phyloP scores from a whole-genome alignment of 2,797 vertebrate genomes.

The Pelobates cultripes region DNA sequence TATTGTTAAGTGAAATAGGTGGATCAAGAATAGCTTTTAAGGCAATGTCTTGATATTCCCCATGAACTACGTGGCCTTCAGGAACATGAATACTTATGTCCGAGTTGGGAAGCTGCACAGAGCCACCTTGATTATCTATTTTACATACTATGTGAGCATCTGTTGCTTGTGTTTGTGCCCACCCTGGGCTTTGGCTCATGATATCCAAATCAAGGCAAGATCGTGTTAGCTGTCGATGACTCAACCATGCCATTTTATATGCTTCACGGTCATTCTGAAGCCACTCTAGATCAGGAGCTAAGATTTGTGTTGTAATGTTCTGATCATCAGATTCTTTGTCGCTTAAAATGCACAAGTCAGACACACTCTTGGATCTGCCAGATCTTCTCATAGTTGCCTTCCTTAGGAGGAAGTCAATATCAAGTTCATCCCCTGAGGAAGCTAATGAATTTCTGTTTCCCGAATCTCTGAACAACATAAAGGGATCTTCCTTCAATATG shows the following conservation, averaged over 20 bases:
- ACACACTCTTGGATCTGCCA: conserved; percentile 86
- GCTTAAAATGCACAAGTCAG: conserved; percentile 83
- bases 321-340: conserved; percentile 64
- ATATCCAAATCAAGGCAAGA: conserved; percentile 90
- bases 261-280: conserved; percentile 90
- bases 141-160: conserved; percentile 82
- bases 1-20: conserved; percentile 85
- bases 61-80: conserved; percentile 84
- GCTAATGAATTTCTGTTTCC: conserved; percentile 76
- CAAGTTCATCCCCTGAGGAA: conserved; percentile 88
- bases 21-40: conserved; percentile 88
- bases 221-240: conserved; percentile 88
- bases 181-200: conserved; percentile 90
- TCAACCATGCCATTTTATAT: conserved; percentile 96
- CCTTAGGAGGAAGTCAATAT: conserved; percentile 74
- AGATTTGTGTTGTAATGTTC: conserved; percentile 65
- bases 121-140: conserved; percentile 83
- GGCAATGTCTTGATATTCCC: conserved; percentile 87
- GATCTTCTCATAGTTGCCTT: conserved; percentile 72
- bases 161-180: conserved; percentile 93
- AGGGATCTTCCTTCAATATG: conserved; percentile 73
- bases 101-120: conserved; percentile 84
- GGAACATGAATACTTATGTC: conserved; percentile 86
- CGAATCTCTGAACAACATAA: conserved; percentile 67
- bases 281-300: conserved; percentile 82